Evolutionary conservation across 2,113 vertebrate genomes (phyloP).

Genomic region (Nesoenas mayeri): DNA sequence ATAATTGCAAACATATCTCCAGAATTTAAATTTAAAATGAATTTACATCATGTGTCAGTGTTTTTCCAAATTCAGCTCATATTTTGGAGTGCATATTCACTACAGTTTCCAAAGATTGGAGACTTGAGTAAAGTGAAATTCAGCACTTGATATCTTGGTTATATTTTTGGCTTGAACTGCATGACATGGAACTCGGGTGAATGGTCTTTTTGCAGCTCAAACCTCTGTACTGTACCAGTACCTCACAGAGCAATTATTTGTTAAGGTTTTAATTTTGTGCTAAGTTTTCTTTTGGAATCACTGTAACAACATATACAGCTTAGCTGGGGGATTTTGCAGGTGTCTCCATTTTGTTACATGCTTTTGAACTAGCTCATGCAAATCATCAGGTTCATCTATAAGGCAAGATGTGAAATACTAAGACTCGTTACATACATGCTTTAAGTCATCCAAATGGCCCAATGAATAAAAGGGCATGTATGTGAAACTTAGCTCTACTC

Average conservation of each 20-base stretch:
- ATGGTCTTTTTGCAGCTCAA: not conserved
- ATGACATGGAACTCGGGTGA: not conserved
- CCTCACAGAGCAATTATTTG: not conserved
- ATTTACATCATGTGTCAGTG: slow-evolving; percentile 74
- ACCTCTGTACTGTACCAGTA: not conserved
- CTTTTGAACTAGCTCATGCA: not conserved
- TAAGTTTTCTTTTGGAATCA: not conserved
- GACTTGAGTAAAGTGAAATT: not conserved
- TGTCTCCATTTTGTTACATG: not conserved
- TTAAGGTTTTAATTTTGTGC: not conserved
- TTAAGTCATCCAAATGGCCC: not conserved
- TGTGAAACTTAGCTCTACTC: not conserved
- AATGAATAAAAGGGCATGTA: not conserved
- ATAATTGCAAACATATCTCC: slow-evolving; percentile 77
- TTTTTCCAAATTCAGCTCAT: slow-evolving; percentile 68
- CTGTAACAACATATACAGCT: not conserved
- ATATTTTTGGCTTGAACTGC: not conserved
- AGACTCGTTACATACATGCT: not conserved
- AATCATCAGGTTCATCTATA: not conserved
- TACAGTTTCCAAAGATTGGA: slow-evolving; percentile 29
- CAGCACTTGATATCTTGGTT: not conserved
- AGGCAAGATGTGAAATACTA: not conserved
- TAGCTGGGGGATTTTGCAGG: not conserved
- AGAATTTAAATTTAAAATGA: slow-evolving; percentile 76
- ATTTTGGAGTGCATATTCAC: slow-evolving; percentile 46